Conservation (phyloP, 2,888 invertebrate species). For the Sisyra nigra region DNA sequence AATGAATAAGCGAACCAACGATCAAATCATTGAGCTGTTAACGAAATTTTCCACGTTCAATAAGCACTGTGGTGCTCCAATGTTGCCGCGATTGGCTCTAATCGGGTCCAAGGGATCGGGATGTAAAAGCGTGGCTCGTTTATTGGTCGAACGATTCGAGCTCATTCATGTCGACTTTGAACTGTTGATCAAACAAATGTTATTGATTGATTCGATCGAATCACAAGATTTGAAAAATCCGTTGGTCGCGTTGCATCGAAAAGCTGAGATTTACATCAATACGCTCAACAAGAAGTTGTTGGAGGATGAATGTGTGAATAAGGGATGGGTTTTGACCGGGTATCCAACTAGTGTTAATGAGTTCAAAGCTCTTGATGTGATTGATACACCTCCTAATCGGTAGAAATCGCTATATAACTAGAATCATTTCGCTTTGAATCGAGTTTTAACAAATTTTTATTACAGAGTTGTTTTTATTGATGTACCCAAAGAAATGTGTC, state of each 20-base stretch:
- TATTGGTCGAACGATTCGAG: slow-evolving; percentile 34
- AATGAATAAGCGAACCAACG: slow-evolving; percentile 19
- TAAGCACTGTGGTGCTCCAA: slow-evolving; percentile 29
- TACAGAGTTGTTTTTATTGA: too few species aligned
- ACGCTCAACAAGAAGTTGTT: slow-evolving; percentile 28
- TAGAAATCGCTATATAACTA: slow-evolving; percentile 16
- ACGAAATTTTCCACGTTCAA: slow-evolving; percentile 22
- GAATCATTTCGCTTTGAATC: too few species aligned
- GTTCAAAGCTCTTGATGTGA: slow-evolving; percentile 38
- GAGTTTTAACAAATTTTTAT: too few species aligned
- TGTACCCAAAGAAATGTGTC: too few species aligned
- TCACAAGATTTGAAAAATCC: not conserved
- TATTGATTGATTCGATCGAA: slow-evolving; percentile 13
- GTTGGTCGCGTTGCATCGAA: too few species aligned
- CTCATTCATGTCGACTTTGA: slow-evolving; percentile 40
- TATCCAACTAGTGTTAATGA: slow-evolving; percentile 39
- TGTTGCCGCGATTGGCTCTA: slow-evolving; percentile 37
- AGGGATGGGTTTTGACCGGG: slow-evolving; percentile 46
- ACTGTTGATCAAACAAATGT: slow-evolving; percentile 32
- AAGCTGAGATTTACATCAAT: slow-evolving; percentile 11
- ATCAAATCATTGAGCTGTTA: slow-evolving; percentile 25
- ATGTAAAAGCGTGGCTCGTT: slow-evolving; percentile 33
- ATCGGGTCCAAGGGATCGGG: slow-evolving; percentile 44
- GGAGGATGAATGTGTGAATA: slow-evolving; percentile 35
- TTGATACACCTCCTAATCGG: slow-evolving; percentile 47